These are phyloP conservation scores for Argyra leucocephala DNA, from an alignment of 2,888 invertebrate genomes.

Conservation along the genomic window DNA sequence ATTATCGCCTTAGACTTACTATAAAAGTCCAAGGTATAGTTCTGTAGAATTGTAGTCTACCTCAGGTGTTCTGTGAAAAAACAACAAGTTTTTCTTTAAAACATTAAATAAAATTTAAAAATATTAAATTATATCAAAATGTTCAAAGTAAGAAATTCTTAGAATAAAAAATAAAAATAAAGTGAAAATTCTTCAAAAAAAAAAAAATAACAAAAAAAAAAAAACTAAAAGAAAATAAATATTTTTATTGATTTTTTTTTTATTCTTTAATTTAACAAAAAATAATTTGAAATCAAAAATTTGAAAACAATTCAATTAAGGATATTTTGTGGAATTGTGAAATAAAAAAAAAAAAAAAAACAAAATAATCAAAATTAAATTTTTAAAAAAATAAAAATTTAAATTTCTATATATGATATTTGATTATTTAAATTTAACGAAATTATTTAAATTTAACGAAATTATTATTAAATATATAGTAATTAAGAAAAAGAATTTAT, in stretches of 20 bases:
- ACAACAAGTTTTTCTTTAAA: conserved; percentile 19
- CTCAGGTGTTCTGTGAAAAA: conserved; percentile 35
- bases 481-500: not conserved
- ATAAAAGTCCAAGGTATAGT: conserved; percentile 37
- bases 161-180: not conserved
- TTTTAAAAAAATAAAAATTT: not conserved
- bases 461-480: not conserved
- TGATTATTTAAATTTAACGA: too few relatives aligned
- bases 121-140: conserved; percentile 19
- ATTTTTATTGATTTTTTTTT: not conserved
- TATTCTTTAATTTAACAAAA: too few relatives aligned
- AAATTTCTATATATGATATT: too few relatives aligned
- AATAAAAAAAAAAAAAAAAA: too few relatives aligned
- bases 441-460: too few relatives aligned
- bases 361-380: not conserved
- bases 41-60: conserved; percentile 39
- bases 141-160: conserved; percentile 24
- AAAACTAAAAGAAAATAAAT: too few relatives aligned
- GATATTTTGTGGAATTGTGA: too few relatives aligned
- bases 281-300: too few relatives aligned
- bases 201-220: not conserved
- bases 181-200: conserved; percentile 14
- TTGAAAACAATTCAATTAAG: too few relatives aligned
- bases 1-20: conserved; percentile 18
- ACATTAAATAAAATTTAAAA: not conserved